These are phyloP conservation scores for Hirtodrosophila confusa DNA, from an alignment of 2,888 invertebrate genomes.

Conservation along the genomic window DNA sequence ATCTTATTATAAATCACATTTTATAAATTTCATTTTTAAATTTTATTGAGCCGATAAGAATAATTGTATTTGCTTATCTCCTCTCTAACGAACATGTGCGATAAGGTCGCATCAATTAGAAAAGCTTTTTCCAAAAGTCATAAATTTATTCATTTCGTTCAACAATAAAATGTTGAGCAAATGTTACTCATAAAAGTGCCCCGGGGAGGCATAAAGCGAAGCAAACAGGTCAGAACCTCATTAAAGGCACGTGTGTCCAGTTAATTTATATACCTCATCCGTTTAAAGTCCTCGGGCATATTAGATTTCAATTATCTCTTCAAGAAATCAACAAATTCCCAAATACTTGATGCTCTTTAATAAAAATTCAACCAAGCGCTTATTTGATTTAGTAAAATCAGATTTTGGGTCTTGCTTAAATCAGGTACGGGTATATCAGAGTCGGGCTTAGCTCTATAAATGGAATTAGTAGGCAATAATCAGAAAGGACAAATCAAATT, in stretches of 20 bases:
- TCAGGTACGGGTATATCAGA: slow-evolving; percentile 8
- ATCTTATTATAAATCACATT: no score
- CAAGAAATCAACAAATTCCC: neutral
- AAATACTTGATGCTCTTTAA: neutral
- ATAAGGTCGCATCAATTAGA: slow-evolving; percentile 21
- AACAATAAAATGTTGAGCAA: slow-evolving; percentile 8
- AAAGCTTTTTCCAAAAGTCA: slow-evolving; percentile 1
- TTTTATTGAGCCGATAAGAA: slow-evolving; percentile 8
- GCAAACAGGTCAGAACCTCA: slow-evolving; percentile 42
- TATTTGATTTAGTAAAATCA: neutral
- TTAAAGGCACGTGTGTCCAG: slow-evolving; percentile 36
- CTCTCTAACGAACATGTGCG: slow-evolving; percentile 6
- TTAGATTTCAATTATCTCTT: neutral
- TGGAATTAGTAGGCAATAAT: slow-evolving; percentile 10
- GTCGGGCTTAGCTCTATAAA: neutral
- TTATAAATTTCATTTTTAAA: no score
- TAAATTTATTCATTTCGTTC: slow-evolving; percentile 13
- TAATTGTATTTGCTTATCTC: slow-evolving; percentile 23
- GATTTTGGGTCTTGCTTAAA: neutral
- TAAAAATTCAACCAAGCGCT: slow-evolving; percentile 2
- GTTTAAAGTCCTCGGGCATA: neutral
- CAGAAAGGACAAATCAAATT: slow-evolving; percentile 36
- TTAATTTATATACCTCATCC: slow-evolving; percentile 15
- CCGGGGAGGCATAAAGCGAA: slow-evolving; percentile 26
- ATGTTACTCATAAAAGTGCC: slow-evolving; percentile 36